phyloP scores from a whole-genome alignment of 2,888 invertebrate genomes.

The Leptinotarsa haldemani region DNA sequence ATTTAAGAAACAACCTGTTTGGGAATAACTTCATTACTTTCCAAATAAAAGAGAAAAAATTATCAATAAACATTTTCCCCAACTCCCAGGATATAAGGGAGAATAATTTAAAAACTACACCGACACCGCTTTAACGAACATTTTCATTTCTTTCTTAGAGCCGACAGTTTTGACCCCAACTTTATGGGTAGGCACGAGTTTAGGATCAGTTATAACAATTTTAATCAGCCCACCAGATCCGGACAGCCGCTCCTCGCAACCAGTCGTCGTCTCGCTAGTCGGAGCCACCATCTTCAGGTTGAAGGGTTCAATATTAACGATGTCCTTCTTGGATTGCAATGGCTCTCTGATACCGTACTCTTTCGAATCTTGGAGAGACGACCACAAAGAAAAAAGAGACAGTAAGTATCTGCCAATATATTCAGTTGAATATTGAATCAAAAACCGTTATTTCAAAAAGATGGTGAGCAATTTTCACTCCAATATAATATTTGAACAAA shows the following conservation, averaged over 20 bases:
- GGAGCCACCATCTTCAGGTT: constrained; percentile 97
- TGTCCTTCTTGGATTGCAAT: constrained; percentile 96
- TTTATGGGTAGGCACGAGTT: constrained; percentile 97
- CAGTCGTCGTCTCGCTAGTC: constrained; percentile 89
- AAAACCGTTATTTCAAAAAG: no score
- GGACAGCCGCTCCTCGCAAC: constrained; percentile 85
- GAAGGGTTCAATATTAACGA: constrained; percentile 93
- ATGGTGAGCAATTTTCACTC: no score
- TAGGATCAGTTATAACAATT: constrained; percentile 95
- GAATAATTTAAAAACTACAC: no score
- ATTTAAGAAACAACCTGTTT: no score
- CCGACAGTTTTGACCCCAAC: constrained; percentile 86
- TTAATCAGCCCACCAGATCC: constrained; percentile 85
- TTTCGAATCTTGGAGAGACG: constrained; percentile 94
- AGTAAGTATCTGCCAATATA: constrained; percentile 55
- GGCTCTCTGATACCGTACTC: constrained; percentile 92
- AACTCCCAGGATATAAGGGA: no score
- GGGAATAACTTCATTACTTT: no score
- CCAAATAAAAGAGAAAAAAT: no score
- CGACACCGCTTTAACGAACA: no score
- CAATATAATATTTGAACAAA: no score
- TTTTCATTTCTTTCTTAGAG: constrained; percentile 70
- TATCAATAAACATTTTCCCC: no score
- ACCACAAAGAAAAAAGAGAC: constrained; percentile 73
- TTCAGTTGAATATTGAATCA: no score